These are phyloP conservation scores for Elaphurus davidianus DNA, from an alignment of 2,113 vertebrate species.

Conservation along the genomic window DNA sequence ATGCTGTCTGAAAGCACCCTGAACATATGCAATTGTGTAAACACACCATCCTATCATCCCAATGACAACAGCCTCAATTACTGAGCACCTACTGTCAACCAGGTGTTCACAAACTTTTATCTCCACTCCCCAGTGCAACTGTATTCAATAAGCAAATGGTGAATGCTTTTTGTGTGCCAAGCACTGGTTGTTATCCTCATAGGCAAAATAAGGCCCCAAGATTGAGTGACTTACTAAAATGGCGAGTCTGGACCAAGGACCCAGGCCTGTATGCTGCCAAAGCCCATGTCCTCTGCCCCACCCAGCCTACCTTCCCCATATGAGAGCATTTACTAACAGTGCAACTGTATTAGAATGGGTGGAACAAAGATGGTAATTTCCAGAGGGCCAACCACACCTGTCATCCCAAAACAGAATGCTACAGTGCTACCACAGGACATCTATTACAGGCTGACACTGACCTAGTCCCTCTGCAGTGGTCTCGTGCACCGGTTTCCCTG, in stretches of 20 bases:
- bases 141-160: not conserved
- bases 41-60: not conserved
- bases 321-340: not conserved
- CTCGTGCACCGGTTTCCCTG: not conserved
- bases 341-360: not conserved
- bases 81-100: not conserved
- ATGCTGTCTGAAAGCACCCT: slow-evolving; percentile 4
- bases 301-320: not conserved
- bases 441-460: not conserved
- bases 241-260: not conserved
- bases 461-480: not conserved
- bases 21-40: not conserved
- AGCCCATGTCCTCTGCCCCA: not conserved
- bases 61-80: not conserved
- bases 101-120: not conserved
- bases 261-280: not conserved
- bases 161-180: not conserved
- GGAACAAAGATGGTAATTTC: not conserved
- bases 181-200: not conserved
- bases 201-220: not conserved
- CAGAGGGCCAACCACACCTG: not conserved
- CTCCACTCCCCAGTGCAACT: not conserved
- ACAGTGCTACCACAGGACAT: not conserved
- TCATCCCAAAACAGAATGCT: not conserved
- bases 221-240: not conserved